Conservation (phyloP, 2,888 invertebrate species). For the Acronicta leporina region DNA sequence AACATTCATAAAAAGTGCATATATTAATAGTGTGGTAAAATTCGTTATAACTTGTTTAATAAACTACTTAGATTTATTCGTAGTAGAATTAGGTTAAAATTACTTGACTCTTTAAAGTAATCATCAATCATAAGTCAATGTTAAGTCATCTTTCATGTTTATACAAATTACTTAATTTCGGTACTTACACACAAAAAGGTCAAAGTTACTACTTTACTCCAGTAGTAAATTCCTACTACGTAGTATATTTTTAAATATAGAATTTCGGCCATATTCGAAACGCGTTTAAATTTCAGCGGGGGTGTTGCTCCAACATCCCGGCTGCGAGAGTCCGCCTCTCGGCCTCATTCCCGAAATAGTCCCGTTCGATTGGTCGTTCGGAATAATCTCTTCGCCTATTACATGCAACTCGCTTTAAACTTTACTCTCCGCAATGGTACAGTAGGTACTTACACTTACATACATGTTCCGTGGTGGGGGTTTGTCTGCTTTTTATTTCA, state of each 20-base stretch:
- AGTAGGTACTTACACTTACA: slow-evolving; percentile 25
- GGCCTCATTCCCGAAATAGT: slow-evolving; percentile 75
- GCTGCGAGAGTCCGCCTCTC: slow-evolving; percentile 78
- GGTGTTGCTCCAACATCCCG: slow-evolving; percentile 66
- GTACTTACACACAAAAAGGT: not conserved
- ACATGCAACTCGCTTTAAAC: slow-evolving; percentile 64
- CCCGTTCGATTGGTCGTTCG: slow-evolving; percentile 78
- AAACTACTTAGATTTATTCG: no score
- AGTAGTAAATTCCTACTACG: slow-evolving; percentile 10
- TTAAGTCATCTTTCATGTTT: no score
- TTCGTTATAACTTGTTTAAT: no score
- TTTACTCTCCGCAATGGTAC: slow-evolving; percentile 46
- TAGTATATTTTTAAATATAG: slow-evolving; percentile 56
- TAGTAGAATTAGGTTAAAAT: no score
- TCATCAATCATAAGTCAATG: no score
- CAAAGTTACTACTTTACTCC: not conserved
- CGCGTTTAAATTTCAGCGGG: slow-evolving; percentile 65
- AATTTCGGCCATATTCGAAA: slow-evolving; percentile 63
- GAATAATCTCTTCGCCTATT: slow-evolving; percentile 77
- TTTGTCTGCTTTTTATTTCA: slow-evolving; percentile 19
- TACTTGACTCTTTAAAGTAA: no score
- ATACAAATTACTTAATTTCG: no score
- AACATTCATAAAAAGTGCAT: no score
- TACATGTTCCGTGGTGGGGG: slow-evolving; percentile 24
- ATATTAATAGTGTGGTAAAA: no score